Evolutionary conservation across 2,888 invertebrate genomes (phyloP).

Genomic region (Malachius bipustulatus): DNA sequence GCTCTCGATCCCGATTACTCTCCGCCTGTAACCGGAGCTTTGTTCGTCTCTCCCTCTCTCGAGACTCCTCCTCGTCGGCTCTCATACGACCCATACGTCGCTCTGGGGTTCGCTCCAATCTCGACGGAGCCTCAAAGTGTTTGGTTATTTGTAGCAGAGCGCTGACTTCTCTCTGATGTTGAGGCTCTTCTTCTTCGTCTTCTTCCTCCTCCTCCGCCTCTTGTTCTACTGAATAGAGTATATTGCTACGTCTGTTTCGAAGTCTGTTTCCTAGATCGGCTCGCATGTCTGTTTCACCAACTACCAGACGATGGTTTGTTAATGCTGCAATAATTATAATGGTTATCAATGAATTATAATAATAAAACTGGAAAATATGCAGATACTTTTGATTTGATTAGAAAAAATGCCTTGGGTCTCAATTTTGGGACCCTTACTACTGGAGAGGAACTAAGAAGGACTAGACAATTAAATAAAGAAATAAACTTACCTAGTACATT

Average conservation of each 20-base stretch:
- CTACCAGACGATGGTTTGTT: background rate
- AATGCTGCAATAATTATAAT: background rate
- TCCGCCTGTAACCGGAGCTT: no score
- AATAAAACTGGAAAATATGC: no score
- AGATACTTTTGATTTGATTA: no score
- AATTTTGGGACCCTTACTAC: no score
- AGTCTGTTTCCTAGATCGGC: conserved; percentile 27
- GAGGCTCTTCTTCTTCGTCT: conserved; percentile 6
- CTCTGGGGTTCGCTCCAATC: no score
- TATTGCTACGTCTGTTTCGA: conserved; percentile 26
- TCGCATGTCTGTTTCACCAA: conserved; percentile 15
- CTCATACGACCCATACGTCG: background rate
- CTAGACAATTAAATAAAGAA: conserved; percentile 7
- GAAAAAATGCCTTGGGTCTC: no score
- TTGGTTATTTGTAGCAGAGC: no score
- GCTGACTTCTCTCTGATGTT: no score
- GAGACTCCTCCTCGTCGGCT: background rate
- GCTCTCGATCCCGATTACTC: no score
- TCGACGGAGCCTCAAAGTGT: no score
- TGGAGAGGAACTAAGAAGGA: no score
- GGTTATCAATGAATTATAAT: no score
- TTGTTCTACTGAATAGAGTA: conserved; percentile 26
- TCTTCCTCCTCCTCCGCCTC: conserved; percentile 13
- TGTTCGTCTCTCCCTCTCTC: background rate
- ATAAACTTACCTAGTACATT: conserved; percentile 20